A percentile compares a stretch with the other conserved stretches of the same genome.
These are phyloP conservation scores for Tenthredo distinguenda DNA, from an alignment of 2,888 invertebrate genomes.

Conservation along the genomic window DNA sequence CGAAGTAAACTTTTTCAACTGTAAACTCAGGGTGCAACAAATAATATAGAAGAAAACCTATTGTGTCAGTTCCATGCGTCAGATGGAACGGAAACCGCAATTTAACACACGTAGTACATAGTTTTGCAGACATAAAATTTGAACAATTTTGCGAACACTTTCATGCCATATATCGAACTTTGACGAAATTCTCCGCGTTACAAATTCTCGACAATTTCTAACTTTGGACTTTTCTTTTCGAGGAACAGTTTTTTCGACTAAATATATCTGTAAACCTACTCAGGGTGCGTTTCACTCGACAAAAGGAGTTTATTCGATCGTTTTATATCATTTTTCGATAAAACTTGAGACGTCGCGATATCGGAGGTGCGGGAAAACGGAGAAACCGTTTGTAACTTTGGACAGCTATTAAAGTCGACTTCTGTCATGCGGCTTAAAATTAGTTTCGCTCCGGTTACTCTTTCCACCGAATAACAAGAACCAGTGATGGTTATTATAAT, in stretches of 20 bases:
- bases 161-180: neutral
- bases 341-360: constrained; percentile 24
- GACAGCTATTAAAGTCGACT: constrained; percentile 71
- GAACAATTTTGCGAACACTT: neutral
- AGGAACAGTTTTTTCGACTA: neutral
- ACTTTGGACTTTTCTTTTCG: neutral
- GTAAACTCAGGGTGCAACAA: neutral
- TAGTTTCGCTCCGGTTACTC: constrained; percentile 69
- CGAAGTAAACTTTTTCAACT: constrained; percentile 8
- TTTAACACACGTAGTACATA: neutral
- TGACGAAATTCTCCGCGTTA: neutral
- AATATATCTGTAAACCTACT: neutral
- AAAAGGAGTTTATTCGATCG: constrained; percentile 27
- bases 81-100: neutral
- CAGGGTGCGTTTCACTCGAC: neutral
- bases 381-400: constrained; percentile 64
- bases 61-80: constrained; percentile 9
- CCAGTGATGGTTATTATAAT: constrained; percentile 67
- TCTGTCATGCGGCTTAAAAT: constrained; percentile 71
- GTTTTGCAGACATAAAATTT: neutral
- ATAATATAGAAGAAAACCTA: constrained; percentile 12
- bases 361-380: constrained; percentile 16
- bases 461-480: constrained; percentile 64
- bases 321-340: constrained; percentile 31
- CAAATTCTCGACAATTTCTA: neutral